A percentile compares a stretch with the other conserved stretches of the same genome.
phyloP scores from a whole-genome alignment of 2,888 invertebrate genomes.

The Macropis europaea region DNA sequence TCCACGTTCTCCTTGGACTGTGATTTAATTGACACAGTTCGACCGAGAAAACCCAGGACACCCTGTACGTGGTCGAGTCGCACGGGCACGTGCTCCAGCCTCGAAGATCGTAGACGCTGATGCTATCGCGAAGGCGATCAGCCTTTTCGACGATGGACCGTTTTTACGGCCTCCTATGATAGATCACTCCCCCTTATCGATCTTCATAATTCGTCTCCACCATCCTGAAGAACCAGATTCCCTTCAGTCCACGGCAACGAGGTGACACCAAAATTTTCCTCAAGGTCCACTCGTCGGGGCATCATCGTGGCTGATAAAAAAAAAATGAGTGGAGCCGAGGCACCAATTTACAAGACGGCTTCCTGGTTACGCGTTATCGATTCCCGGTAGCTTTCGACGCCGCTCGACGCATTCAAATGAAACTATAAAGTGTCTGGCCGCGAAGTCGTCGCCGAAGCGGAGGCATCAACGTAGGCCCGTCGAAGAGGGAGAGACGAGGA shows the following conservation, averaged over 20 bases:
- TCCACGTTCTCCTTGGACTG: too few relatives aligned
- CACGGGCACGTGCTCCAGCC: conserved; percentile 37
- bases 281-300: not conserved
- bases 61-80: not conserved
- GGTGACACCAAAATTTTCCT: not conserved
- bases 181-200: not conserved
- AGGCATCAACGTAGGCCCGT: conserved; percentile 22
- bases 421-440: conserved; percentile 50
- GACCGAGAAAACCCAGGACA: too few relatives aligned
- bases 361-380: conserved; percentile 58
- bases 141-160: conserved; percentile 14
- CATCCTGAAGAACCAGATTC: not conserved
- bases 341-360: conserved; percentile 22
- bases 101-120: not conserved
- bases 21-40: too few relatives aligned
- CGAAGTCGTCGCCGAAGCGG: conserved; percentile 25
- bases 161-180: not conserved
- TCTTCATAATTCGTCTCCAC: not conserved
- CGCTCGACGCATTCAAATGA: conserved; percentile 45
- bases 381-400: conserved; percentile 45
- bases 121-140: conserved; percentile 36
- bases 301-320: not conserved
- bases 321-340: conserved; percentile 22
- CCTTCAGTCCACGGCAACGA: too few relatives aligned
- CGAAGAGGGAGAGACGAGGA: conserved; percentile 28